Conservation (phyloP, 2,113 vertebrate genomes). For the Pungitius pungitius region DNA sequence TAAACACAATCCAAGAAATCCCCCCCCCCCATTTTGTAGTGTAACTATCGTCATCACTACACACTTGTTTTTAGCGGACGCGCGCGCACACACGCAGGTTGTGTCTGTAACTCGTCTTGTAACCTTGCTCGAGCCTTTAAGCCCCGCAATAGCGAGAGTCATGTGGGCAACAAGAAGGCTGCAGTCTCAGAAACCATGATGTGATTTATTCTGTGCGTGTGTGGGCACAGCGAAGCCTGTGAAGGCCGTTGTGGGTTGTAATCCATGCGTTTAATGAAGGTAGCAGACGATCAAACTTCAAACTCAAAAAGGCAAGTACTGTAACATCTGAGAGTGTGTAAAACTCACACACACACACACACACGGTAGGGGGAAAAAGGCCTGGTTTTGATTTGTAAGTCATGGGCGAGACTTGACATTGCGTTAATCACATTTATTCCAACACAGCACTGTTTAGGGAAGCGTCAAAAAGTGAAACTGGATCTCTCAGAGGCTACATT, state of each 20-base stretch:
- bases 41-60: conserved; percentile 18
- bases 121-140: conserved; percentile 38
- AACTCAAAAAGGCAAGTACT: conserved; percentile 20
- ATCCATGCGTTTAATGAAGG: conserved; percentile 46
- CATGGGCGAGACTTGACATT: conserved; percentile 8
- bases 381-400: conserved; percentile 28
- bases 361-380: not conserved
- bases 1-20: conserved; percentile 38
- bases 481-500: conserved; percentile 11
- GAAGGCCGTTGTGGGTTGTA: conserved; percentile 26
- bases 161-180: conserved; percentile 40
- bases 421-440: conserved; percentile 24
- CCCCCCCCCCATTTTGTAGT: conserved; percentile 27
- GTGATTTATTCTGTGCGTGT: conserved; percentile 35
- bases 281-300: conserved; percentile 39
- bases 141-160: not conserved
- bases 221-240: conserved; percentile 24
- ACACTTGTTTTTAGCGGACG: conserved; percentile 37
- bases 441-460: conserved; percentile 8
- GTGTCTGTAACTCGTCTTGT: conserved; percentile 34
- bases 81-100: conserved; percentile 20
- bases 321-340: conserved; percentile 6
- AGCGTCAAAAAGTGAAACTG: not conserved
- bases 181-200: conserved; percentile 55
- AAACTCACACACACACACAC: not conserved